A percentile compares a stretch with the other conserved stretches of the same genome.
phyloP scores from a whole-genome alignment of 2,888 invertebrate species.

The Palloptera scutellata region DNA sequence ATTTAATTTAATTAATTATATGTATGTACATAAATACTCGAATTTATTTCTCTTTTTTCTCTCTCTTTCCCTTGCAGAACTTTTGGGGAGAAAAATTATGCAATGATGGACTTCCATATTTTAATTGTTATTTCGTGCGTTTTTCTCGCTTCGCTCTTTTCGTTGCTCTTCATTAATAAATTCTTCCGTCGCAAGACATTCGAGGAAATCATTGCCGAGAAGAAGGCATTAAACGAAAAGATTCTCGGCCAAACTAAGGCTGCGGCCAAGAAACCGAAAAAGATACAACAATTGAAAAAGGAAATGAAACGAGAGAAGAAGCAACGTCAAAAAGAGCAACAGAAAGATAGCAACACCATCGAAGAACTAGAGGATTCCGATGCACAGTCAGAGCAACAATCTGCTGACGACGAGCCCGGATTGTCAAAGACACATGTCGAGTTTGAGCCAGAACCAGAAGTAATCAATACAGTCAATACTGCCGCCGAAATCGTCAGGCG shows the following conservation, averaged over 20 bases:
- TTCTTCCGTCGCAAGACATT: constrained; percentile 63
- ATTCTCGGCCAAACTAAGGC: constrained; percentile 58
- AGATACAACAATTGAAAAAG: constrained; percentile 47
- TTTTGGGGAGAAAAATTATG: constrained; percentile 51
- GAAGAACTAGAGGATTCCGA: constrained; percentile 56
- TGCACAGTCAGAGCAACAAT: constrained; percentile 55
- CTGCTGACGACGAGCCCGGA: constrained; percentile 53
- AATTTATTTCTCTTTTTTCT: neutral
- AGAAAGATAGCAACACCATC: constrained; percentile 49
- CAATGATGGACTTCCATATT: constrained; percentile 64
- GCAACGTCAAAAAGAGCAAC: constrained; percentile 54
- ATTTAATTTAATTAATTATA: too few species aligned
- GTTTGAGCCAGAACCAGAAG: constrained; percentile 60
- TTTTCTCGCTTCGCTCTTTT: constrained; percentile 61
- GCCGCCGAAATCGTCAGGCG: constrained; percentile 37
- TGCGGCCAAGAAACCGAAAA: constrained; percentile 55
- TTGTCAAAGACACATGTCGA: constrained; percentile 59
- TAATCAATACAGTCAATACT: constrained; percentile 44
- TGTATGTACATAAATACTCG: constrained; percentile 7
- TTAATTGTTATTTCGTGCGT: constrained; percentile 63
- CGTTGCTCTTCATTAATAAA: constrained; percentile 62
- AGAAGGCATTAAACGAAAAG: constrained; percentile 61
- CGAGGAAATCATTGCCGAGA: constrained; percentile 63
- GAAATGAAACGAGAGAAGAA: constrained; percentile 61
- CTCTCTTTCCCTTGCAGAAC: constrained; percentile 5